Conservation (phyloP, 2,888 invertebrate species). For the Idaea biselata region DNA sequence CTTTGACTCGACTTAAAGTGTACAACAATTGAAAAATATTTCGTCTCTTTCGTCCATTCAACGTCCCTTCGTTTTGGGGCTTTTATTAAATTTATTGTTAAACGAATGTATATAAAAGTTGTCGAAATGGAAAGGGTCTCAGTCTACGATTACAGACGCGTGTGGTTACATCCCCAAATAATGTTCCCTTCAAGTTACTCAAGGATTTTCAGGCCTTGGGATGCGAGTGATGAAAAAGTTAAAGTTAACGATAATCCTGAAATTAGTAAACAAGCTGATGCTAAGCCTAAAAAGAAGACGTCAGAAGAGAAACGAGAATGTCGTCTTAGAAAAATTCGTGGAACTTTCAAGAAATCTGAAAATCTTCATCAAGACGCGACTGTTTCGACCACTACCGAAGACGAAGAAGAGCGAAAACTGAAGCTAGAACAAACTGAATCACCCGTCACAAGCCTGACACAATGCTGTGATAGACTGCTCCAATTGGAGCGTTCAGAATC, state of each 20-base stretch:
- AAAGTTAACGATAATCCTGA: slow-evolving; percentile 13
- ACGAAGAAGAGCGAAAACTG: slow-evolving; percentile 37
- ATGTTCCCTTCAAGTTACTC: slow-evolving; percentile 71
- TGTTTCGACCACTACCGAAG: slow-evolving; percentile 78
- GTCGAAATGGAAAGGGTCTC: slow-evolving; percentile 70
- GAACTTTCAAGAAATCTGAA: slow-evolving; percentile 60
- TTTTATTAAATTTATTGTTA: slow-evolving; percentile 80
- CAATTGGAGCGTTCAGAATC: slow-evolving; percentile 41
- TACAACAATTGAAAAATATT: slow-evolving; percentile 80
- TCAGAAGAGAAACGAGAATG: slow-evolving; percentile 61
- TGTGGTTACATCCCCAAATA: slow-evolving; percentile 49
- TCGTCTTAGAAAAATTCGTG: slow-evolving; percentile 70
- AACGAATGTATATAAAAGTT: slow-evolving; percentile 79
- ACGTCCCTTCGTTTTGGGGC: slow-evolving; percentile 72
- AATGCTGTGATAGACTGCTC: slow-evolving; percentile 66
- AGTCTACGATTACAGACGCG: slow-evolving; percentile 60
- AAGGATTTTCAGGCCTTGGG: slow-evolving; percentile 83
- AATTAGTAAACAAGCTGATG: slow-evolving; percentile 34
- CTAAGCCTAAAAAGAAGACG: slow-evolving; percentile 43
- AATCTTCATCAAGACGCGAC: slow-evolving; percentile 78
- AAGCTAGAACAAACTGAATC: slow-evolving; percentile 37
- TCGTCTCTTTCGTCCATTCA: slow-evolving; percentile 76
- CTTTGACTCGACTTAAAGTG: slow-evolving; percentile 50
- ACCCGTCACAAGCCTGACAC: slow-evolving; percentile 61
- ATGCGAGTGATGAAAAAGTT: slow-evolving; percentile 63